These are phyloP conservation scores for Fundulus diaphanus DNA, from an alignment of 2,797 vertebrate genomes.

Conservation along the genomic window DNA sequence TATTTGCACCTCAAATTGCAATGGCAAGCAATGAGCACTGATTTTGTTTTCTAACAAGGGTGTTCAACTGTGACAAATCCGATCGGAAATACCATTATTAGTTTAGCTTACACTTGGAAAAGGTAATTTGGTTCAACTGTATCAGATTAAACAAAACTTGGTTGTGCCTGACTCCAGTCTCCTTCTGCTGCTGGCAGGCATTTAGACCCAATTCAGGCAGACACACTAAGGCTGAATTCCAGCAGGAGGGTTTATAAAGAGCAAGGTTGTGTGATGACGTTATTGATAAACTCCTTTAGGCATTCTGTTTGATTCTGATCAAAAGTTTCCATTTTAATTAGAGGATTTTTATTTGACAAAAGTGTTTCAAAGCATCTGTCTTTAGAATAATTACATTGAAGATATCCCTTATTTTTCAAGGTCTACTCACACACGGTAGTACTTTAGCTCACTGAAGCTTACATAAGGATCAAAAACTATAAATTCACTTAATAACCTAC, in stretches of 20 bases:
- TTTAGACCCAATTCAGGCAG: background rate
- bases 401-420: background rate
- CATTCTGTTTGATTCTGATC: background rate
- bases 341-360: background rate
- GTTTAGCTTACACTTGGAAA: background rate
- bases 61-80: background rate
- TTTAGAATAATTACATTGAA: background rate
- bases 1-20: background rate
- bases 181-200: background rate
- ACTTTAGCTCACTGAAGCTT: background rate
- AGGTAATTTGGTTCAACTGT: background rate
- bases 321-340: too few relatives aligned
- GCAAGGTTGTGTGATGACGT: background rate
- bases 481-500: background rate
- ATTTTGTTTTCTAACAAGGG: background rate
- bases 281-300: background rate
- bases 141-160: background rate
- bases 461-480: background rate
- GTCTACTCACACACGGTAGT: background rate
- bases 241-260: background rate
- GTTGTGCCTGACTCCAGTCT: background rate
- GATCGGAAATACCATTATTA: background rate
- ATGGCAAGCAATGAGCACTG: background rate
- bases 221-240: background rate
- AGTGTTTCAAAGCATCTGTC: background rate